These are phyloP conservation scores for Drosophila kambysellisi DNA, from an alignment of 2,888 invertebrate species.

Conservation along the genomic window DNA sequence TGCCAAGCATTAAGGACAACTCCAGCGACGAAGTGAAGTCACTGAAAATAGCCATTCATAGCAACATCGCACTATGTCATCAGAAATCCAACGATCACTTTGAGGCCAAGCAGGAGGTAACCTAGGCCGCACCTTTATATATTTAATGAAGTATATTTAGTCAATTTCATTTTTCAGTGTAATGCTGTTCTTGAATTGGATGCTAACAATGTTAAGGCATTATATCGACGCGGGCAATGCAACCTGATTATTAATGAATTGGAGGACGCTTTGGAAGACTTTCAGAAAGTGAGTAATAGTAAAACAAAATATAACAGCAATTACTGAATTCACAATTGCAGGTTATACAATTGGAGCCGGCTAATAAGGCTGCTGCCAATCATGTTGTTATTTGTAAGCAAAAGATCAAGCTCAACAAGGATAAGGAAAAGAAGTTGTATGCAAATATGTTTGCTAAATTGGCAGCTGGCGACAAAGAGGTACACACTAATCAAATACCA, in stretches of 20 bases:
- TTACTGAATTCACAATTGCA: conserved; percentile 18
- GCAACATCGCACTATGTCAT: conserved; percentile 93
- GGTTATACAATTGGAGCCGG: conserved; percentile 92
- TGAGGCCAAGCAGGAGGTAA: conserved; percentile 89
- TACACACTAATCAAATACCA: conserved; percentile 27
- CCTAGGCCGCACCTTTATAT: conserved; percentile 4
- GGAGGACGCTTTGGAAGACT: conserved; percentile 91
- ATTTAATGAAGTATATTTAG: background rate
- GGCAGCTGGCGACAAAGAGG: conserved; percentile 92
- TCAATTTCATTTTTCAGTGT: conserved; percentile 84
- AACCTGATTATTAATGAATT: conserved; percentile 91
- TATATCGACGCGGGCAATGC: conserved; percentile 95
- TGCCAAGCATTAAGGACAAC: conserved; percentile 83
- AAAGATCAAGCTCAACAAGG: conserved; percentile 90
- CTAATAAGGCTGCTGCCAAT: conserved; percentile 94
- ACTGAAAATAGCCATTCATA: conserved; percentile 89
- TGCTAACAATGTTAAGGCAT: conserved; percentile 93
- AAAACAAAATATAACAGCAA: background rate
- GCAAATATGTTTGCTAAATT: conserved; percentile 98
- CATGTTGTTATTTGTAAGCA: conserved; percentile 90
- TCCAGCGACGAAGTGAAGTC: conserved; percentile 85
- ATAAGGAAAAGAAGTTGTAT: conserved; percentile 94
- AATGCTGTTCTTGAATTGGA: conserved; percentile 91
- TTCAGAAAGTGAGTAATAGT: conserved; percentile 86
- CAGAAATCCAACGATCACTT: conserved; percentile 89